A percentile compares a stretch with the other conserved stretches of the same genome.
phyloP scores from a whole-genome alignment of 2,113 vertebrate genomes.

The Struthio camelus region DNA sequence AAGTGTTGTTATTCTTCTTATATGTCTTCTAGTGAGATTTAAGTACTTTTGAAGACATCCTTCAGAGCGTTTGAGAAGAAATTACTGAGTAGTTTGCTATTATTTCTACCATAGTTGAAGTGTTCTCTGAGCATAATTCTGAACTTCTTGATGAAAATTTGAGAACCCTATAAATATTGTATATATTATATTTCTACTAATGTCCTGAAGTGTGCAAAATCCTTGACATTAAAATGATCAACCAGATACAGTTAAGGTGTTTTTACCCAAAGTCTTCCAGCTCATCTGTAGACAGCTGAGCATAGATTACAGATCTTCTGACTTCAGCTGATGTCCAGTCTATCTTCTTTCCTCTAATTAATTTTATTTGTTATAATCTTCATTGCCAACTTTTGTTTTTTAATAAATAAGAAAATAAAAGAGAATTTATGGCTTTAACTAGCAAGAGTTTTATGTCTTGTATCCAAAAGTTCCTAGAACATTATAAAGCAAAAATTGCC shows the following conservation, averaged over 20 bases:
- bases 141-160: slow-evolving; percentile 16
- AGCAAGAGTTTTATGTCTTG: not conserved
- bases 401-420: not conserved
- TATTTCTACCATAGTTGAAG: slow-evolving; percentile 12
- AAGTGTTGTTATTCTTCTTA: not conserved
- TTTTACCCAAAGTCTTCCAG: not conserved
- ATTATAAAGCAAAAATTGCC: not conserved
- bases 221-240: not conserved
- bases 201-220: not conserved
- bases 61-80: not conserved
- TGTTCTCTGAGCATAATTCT: slow-evolving; percentile 4
- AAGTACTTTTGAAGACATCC: not conserved
- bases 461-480: not conserved
- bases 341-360: not conserved
- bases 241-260: not conserved
- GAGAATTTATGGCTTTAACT: not conserved
- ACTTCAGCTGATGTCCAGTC: not conserved
- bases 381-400: not conserved
- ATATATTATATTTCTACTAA: not conserved
- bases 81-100: not conserved
- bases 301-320: not conserved
- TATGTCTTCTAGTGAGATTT: not conserved
- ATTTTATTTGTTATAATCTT: not conserved
- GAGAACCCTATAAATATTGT: not conserved
- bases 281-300: not conserved